Evolutionary conservation across 2,113 vertebrate species (phyloP).

Genomic region (Eulemur macaco): DNA sequence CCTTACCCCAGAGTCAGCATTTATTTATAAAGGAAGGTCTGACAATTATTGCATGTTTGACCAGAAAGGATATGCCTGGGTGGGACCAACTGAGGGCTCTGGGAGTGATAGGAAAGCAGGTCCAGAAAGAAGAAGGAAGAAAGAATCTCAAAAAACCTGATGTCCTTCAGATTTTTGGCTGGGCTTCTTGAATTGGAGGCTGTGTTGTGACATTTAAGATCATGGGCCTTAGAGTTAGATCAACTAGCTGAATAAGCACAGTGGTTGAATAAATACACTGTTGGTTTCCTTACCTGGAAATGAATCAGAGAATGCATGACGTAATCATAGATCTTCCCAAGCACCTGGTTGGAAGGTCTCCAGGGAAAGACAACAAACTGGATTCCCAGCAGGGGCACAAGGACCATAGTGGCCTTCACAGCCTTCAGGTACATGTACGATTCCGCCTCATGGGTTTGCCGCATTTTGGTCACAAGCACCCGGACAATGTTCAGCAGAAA

Average conservation of each 20-base stretch:
- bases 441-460: constrained; percentile 93
- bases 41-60: no score
- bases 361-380: constrained; percentile 98
- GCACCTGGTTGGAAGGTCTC: constrained; percentile 94
- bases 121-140: background rate
- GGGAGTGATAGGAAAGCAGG: background rate
- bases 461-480: constrained; percentile 95
- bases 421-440: constrained; percentile 99
- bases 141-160: background rate
- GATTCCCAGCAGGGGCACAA: constrained; percentile 96
- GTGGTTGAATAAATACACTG: background rate
- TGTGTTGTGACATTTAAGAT: background rate
- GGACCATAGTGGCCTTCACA: constrained; percentile 95
- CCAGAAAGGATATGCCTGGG: background rate
- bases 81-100: background rate
- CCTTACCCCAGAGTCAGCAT: background rate
- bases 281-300: constrained; percentile 90
- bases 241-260: background rate
- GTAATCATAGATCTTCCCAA: constrained; percentile 96
- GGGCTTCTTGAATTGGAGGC: background rate
- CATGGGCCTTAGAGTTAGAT: background rate
- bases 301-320: constrained; percentile 98
- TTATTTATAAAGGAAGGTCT: background rate
- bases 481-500: constrained; percentile 97
- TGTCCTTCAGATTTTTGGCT: background rate